phyloP scores from a whole-genome alignment of 2,888 invertebrate species.

The Platerodrilus igneus region DNA sequence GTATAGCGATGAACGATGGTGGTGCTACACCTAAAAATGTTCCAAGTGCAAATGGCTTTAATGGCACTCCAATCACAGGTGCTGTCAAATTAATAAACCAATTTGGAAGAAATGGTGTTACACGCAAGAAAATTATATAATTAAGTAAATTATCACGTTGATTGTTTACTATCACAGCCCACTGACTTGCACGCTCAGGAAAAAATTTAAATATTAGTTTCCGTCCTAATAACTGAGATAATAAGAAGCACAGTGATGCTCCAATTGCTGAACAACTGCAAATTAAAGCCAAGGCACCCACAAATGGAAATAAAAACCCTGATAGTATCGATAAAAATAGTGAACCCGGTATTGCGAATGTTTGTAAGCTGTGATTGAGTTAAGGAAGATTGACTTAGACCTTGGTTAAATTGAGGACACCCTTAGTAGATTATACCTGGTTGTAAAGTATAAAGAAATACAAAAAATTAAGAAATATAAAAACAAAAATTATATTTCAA shows the following conservation, averaged over 20 bases:
- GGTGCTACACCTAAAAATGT: constrained; percentile 96
- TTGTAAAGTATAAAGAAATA: constrained; percentile 7
- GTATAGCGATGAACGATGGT: constrained; percentile 95
- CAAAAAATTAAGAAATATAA: no score
- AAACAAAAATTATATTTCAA: no score
- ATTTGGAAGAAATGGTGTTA: constrained; percentile 97
- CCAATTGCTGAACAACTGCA: constrained; percentile 94
- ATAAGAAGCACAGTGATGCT: constrained; percentile 89
- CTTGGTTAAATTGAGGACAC: no score
- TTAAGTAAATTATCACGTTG: constrained; percentile 87
- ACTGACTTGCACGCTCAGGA: constrained; percentile 79
- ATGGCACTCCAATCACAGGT: constrained; percentile 93
- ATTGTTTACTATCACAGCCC: constrained; percentile 79
- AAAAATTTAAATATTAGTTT: constrained; percentile 81
- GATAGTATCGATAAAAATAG: constrained; percentile 95
- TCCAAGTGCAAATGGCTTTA: constrained; percentile 87
- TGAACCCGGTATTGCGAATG: constrained; percentile 99
- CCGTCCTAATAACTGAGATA: constrained; percentile 87
- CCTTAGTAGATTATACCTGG: neutral
- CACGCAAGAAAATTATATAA: constrained; percentile 94
- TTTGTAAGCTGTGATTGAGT: constrained; percentile 71
- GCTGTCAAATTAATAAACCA: constrained; percentile 98
- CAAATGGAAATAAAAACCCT: constrained; percentile 94
- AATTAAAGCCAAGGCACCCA: constrained; percentile 79
- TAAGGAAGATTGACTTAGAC: constrained; percentile 19